phyloP scores from a whole-genome alignment of 2,888 invertebrate species.

The Lysandra coridon region DNA sequence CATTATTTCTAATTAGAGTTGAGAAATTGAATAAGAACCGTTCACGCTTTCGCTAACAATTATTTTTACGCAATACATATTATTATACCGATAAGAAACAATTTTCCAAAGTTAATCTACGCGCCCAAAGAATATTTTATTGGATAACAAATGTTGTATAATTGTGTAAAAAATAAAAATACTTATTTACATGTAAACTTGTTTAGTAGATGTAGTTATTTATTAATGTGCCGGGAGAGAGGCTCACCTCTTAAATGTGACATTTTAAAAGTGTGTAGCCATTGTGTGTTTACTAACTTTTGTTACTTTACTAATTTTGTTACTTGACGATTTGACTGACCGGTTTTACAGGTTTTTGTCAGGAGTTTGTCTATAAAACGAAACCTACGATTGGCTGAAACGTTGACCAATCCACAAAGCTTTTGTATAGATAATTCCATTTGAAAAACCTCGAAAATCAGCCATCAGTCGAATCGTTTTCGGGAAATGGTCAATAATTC shows the following conservation, averaged over 20 bases:
- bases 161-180: conserved; percentile 73
- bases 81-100: conserved; percentile 32
- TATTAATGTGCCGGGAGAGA: conserved; percentile 63
- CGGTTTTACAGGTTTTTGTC: neutral
- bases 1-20: neutral
- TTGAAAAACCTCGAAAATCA: neutral
- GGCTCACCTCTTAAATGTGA: conserved; percentile 75
- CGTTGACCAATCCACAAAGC: neutral
- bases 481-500: conserved; percentile 8
- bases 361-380: neutral
- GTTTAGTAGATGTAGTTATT: conserved; percentile 72
- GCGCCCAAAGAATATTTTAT: conserved; percentile 77
- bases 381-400: neutral
- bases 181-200: conserved; percentile 76
- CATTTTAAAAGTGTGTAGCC: conserved; percentile 72
- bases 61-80: conserved; percentile 33
- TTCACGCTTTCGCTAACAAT: conserved; percentile 25
- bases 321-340: conserved; percentile 15
- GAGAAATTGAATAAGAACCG: neutral
- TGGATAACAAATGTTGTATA: conserved; percentile 73
- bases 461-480: neutral
- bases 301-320: conserved; percentile 41
- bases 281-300: conserved; percentile 45
- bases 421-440: neutral
- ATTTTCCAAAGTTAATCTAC: conserved; percentile 70